A percentile compares a stretch with the other conserved stretches of the same genome.
These are phyloP conservation scores for Acanthosepion lycidas DNA, from an alignment of 2,888 invertebrate genomes.

Conservation along the genomic window DNA sequence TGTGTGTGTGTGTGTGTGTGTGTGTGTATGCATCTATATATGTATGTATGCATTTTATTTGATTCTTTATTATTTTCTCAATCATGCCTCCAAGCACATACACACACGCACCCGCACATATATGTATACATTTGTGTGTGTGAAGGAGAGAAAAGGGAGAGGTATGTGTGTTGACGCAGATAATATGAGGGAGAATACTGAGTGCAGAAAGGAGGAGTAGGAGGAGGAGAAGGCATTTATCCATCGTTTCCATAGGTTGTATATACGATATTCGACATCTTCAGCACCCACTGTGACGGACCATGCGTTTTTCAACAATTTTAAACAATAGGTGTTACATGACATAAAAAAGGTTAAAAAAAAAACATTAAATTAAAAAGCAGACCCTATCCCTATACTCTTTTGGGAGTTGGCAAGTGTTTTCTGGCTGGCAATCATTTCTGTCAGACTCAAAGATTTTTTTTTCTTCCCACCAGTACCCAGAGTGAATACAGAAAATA, in stretches of 20 bases:
- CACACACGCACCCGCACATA: too few relatives aligned
- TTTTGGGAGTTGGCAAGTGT: not conserved
- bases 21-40: not conserved
- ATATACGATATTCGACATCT: constrained; percentile 17
- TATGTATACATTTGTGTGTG: not conserved
- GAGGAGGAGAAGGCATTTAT: not conserved
- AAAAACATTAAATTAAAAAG: not conserved
- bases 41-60: not conserved
- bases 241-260: not conserved
- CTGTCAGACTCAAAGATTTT: not conserved
- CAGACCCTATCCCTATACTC: not conserved
- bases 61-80: not conserved
- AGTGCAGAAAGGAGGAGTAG: not conserved
- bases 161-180: not conserved
- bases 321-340: not conserved
- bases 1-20: too few relatives aligned
- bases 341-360: not conserved
- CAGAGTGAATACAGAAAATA: not conserved
- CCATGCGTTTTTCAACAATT: constrained; percentile 33
- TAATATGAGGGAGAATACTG: not conserved
- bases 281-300: not conserved
- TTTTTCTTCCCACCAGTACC: not conserved
- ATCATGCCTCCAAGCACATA: not conserved
- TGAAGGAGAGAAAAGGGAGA: not conserved
- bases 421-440: not conserved